Conservation (phyloP, 2,888 invertebrate genomes). For the Choristoneura rosaceana region DNA sequence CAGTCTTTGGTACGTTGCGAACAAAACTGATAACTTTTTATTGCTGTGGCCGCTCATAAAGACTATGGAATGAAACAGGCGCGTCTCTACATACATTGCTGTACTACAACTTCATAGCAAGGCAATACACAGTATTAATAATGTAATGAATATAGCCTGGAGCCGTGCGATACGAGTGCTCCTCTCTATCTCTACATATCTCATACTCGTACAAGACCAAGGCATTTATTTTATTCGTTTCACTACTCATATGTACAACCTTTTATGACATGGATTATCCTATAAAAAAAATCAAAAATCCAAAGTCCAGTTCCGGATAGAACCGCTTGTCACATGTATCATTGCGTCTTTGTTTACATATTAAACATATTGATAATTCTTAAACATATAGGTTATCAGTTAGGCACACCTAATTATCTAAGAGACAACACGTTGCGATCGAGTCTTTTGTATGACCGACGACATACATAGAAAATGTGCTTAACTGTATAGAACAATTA, state of each 20-base stretch:
- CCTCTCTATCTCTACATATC: not conserved
- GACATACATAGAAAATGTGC: not conserved
- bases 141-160: constrained; percentile 7
- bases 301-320: constrained; percentile 7
- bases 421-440: constrained; percentile 17
- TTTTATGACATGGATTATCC: not conserved
- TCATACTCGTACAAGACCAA: not conserved
- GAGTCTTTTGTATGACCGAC: constrained; percentile 9
- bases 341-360: constrained; percentile 18
- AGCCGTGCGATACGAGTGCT: not conserved
- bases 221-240: not conserved
- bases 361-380: constrained; percentile 24
- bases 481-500: too few relatives aligned
- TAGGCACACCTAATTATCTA: constrained; percentile 18
- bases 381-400: constrained; percentile 30
- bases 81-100: constrained; percentile 13
- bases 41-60: constrained; percentile 32
- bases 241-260: not conserved
- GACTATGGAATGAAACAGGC: constrained; percentile 12
- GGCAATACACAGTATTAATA: constrained; percentile 1
- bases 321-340: constrained; percentile 1
- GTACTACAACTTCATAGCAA: not conserved
- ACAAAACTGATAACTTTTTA: constrained; percentile 59
- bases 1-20: constrained; percentile 48
- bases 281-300: not conserved